Evolutionary conservation across 37 sponge, comb jelly and placozoan species (phyloP).

Genomic region (Ianthella basta): DNA sequence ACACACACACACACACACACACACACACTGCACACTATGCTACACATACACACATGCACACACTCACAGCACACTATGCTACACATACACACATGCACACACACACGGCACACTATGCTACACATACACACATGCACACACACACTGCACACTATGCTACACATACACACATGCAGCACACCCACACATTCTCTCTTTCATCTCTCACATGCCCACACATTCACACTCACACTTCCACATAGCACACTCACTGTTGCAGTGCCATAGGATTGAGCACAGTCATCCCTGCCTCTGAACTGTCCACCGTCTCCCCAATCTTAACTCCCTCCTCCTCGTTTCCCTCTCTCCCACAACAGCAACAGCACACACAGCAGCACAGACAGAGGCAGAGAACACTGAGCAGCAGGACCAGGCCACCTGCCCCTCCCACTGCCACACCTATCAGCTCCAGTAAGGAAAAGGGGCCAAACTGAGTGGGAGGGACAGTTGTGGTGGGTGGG

Average conservation of each 20-base stretch:
- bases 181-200: no score
- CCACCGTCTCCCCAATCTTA: background rate
- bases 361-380: conserved; percentile 4
- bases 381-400: background rate
- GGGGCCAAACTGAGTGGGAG: background rate
- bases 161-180: background rate
- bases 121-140: background rate
- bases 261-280: background rate
- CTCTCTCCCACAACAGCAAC: background rate
- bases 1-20: no score
- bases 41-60: no score
- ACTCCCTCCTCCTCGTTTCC: no score
- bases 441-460: background rate
- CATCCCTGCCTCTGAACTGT: background rate
- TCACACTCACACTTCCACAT: background rate
- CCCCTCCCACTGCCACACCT: background rate
- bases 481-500: background rate
- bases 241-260: conserved; percentile 1
- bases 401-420: background rate
- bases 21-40: no score
- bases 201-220: background rate
- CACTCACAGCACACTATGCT: no score
- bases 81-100: no score
- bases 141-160: background rate
- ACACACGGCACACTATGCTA: no score